Evolutionary conservation across 2,888 invertebrate genomes (phyloP).

Genomic region (Chouioia cunea): DNA sequence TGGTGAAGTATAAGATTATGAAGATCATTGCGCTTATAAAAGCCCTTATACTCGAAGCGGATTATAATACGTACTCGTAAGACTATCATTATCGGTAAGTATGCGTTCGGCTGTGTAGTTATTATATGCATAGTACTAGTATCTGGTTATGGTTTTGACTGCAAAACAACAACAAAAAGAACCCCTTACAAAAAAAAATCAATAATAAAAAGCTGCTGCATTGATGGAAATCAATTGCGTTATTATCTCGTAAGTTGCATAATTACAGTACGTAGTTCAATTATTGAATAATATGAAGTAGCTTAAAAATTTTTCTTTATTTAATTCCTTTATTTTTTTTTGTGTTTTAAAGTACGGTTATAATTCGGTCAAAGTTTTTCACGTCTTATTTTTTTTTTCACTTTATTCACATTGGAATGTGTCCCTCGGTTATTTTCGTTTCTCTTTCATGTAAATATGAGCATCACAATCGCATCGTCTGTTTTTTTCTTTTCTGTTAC

Average conservation of each 20-base stretch:
- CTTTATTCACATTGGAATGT: constrained; percentile 53
- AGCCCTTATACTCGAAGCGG: constrained; percentile 29
- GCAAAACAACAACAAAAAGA: constrained; percentile 27
- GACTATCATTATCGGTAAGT: constrained; percentile 47
- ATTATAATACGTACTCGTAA: constrained; percentile 44
- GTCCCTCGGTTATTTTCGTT: constrained; percentile 48
- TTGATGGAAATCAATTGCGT: constrained; percentile 30
- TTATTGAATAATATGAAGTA: constrained; percentile 37
- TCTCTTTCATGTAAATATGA: constrained; percentile 47
- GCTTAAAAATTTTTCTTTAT: constrained; percentile 27
- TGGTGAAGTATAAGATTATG: constrained; percentile 10
- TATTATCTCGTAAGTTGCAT: constrained; percentile 27
- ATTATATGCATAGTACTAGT: constrained; percentile 36
- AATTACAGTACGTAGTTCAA: constrained; percentile 42
- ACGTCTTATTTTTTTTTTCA: constrained; percentile 27
- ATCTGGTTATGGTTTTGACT: constrained; percentile 38
- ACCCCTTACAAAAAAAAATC: constrained; percentile 11
- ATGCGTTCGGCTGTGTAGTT: constrained; percentile 37
- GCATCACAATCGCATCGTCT: constrained; percentile 49
- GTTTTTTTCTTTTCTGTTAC: constrained; percentile 20
- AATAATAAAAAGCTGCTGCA: constrained; percentile 31
- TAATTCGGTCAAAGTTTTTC: constrained; percentile 21
- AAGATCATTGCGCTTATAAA: constrained; percentile 27
- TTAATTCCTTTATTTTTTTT: constrained; percentile 5
- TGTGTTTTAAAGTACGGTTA: constrained; percentile 18